Conservation (phyloP, 2,888 invertebrate genomes). For the Macaria liturata region DNA sequence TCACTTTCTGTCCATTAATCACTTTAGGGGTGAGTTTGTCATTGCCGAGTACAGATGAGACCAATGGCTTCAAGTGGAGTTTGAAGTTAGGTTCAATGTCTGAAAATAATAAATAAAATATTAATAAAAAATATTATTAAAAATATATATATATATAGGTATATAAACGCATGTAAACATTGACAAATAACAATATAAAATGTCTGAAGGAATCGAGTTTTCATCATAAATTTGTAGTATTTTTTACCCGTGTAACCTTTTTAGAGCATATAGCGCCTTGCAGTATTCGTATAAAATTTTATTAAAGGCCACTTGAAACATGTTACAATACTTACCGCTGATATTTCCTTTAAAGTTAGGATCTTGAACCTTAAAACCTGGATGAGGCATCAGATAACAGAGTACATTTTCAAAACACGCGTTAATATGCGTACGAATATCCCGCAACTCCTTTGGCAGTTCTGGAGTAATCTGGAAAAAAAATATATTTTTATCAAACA, state of each 20-base stretch:
- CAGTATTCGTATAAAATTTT: not conserved
- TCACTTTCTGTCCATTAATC: slow-evolving; percentile 12
- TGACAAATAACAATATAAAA: not conserved
- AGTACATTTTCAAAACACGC: slow-evolving; percentile 27
- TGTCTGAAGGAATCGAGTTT: not conserved
- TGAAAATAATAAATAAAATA: slow-evolving; percentile 1
- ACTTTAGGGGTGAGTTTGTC: slow-evolving; percentile 16
- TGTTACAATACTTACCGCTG: slow-evolving; percentile 14
- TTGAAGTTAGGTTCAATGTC: slow-evolving; percentile 12
- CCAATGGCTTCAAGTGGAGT: slow-evolving; percentile 6
- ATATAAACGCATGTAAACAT: not conserved
- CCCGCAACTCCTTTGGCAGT: slow-evolving; percentile 22
- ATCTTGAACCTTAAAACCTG: slow-evolving; percentile 28
- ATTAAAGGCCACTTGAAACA: not conserved
- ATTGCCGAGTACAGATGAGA: slow-evolving; percentile 6
- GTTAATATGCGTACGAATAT: slow-evolving; percentile 22
- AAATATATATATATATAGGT: not conserved
- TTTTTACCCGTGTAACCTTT: not conserved
- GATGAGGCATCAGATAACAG: slow-evolving; percentile 35
- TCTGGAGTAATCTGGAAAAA: slow-evolving; percentile 18
- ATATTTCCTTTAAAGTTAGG: slow-evolving; percentile 23
- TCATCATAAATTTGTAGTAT: not conserved
- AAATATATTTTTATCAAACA: not conserved
- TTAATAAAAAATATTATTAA: no score
- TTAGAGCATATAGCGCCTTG: not conserved